A percentile compares a stretch with the other conserved stretches of the same genome.
Evolutionary conservation across 2,888 invertebrate genomes (phyloP).

Genomic region (Pristionchus exspectatus): DNA sequence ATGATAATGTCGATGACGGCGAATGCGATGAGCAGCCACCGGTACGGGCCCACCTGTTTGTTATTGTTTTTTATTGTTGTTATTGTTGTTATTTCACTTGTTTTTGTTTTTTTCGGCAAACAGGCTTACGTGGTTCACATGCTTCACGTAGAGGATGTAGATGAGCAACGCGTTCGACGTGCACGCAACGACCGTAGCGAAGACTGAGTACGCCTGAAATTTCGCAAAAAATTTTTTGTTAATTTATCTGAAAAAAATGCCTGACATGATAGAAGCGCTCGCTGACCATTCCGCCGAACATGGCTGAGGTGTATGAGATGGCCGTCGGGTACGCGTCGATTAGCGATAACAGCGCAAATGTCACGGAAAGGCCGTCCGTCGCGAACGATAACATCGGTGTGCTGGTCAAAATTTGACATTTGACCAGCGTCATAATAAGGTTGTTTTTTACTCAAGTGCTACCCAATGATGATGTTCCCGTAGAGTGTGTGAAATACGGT

Average conservation of each 20-base stretch:
- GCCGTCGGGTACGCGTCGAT: not conserved
- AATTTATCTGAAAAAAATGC: not conserved
- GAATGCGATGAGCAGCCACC: not conserved
- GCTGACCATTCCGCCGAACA: not conserved
- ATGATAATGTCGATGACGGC: not conserved
- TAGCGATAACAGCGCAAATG: too few species aligned
- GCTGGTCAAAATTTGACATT: too few species aligned
- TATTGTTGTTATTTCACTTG: not conserved
- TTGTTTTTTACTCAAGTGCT: too few species aligned
- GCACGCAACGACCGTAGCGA: not conserved
- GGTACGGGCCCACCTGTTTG: not conserved
- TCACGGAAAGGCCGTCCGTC: too few species aligned
- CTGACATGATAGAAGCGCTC: constrained; percentile 12
- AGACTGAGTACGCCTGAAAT: not conserved
- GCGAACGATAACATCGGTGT: too few species aligned
- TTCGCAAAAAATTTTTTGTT: not conserved
- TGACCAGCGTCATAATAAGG: too few species aligned
- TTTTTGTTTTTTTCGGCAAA: too few species aligned
- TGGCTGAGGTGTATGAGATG: not conserved
- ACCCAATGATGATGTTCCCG: too few species aligned
- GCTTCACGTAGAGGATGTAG: not conserved
- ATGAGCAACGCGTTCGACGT: not conserved
- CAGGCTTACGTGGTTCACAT: not conserved
- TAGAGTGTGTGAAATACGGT: too few species aligned
- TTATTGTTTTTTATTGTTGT: not conserved